A percentile compares a stretch with the other conserved stretches of the same genome.
Evolutionary conservation across 2,888 invertebrate species (phyloP).

Genomic region (Notodonta ziczac): DNA sequence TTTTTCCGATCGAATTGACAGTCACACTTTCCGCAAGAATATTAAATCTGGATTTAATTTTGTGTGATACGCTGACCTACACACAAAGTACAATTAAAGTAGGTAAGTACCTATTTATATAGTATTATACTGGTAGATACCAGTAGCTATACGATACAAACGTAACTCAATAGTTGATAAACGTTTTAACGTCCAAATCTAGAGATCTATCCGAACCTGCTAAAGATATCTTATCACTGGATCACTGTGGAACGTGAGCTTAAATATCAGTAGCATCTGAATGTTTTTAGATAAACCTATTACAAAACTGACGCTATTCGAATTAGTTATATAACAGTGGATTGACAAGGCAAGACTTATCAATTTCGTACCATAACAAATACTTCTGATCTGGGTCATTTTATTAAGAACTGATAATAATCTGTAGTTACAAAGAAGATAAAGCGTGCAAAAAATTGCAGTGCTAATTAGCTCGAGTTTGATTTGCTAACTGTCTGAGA

Average conservation of each 20-base stretch:
- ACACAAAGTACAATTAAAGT: no score
- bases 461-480: no score
- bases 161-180: background rate
- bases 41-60: no score
- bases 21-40: no score
- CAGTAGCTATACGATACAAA: background rate
- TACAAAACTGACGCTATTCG: background rate
- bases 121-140: no score
- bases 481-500: no score
- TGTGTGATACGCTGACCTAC: no score
- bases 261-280: conserved; percentile 5
- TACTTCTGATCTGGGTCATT: background rate
- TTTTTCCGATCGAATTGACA: no score
- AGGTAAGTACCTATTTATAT: no score
- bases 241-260: background rate
- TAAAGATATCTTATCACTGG: conserved; percentile 2
- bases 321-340: background rate
- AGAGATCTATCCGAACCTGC: background rate
- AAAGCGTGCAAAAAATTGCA: background rate
- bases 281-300: conserved; percentile 3
- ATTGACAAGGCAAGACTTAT: background rate
- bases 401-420: background rate
- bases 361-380: background rate
- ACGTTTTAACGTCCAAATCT: background rate
- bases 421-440: no score